Percentiles rank a stretch among this genome's conserved stretches.
phyloP scores from a whole-genome alignment of 2,888 invertebrate species.

The Epistrophe grossulariae region DNA sequence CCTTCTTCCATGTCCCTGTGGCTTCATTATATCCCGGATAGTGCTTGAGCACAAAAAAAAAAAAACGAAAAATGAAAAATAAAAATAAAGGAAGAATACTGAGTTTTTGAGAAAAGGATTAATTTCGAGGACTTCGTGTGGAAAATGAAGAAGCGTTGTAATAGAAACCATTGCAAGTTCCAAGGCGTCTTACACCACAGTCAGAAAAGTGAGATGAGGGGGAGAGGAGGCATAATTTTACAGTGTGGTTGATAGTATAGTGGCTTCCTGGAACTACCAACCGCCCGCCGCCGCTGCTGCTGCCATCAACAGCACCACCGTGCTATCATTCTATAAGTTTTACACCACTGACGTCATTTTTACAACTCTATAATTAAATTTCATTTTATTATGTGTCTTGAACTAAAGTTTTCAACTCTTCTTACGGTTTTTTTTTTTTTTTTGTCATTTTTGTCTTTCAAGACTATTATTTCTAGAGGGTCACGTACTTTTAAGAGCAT shows the following conservation, averaged over 20 bases:
- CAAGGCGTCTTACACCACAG: constrained; percentile 45
- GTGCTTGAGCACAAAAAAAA: constrained; percentile 10
- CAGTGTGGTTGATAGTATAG: constrained; percentile 17
- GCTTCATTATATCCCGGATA: constrained; percentile 61
- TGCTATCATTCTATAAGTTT: not conserved
- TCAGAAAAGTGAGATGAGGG: not conserved
- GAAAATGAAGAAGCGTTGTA: constrained; percentile 64
- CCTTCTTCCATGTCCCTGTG: constrained; percentile 35
- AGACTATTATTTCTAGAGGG: constrained; percentile 14
- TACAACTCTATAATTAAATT: constrained; percentile 71
- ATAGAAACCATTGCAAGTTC: constrained; percentile 45
- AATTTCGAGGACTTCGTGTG: constrained; percentile 71
- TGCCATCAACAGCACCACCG: not conserved
- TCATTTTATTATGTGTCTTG: constrained; percentile 63
- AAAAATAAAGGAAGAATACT: not conserved
- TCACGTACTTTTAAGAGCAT: constrained; percentile 51
- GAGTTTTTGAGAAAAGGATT: constrained; percentile 66
- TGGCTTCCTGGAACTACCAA: not conserved
- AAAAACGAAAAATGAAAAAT: not conserved
- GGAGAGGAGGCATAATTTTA: constrained; percentile 20
- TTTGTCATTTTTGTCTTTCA: not conserved
- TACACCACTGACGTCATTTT: constrained; percentile 33
- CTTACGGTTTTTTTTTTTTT: not conserved
- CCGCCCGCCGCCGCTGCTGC: not conserved
- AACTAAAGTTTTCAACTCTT: constrained; percentile 30